Percentiles rank a stretch among this genome's conserved stretches.
Evolutionary conservation across 2,797 vertebrate genomes (phyloP).

Genomic region (Meriones psammophilus): DNA sequence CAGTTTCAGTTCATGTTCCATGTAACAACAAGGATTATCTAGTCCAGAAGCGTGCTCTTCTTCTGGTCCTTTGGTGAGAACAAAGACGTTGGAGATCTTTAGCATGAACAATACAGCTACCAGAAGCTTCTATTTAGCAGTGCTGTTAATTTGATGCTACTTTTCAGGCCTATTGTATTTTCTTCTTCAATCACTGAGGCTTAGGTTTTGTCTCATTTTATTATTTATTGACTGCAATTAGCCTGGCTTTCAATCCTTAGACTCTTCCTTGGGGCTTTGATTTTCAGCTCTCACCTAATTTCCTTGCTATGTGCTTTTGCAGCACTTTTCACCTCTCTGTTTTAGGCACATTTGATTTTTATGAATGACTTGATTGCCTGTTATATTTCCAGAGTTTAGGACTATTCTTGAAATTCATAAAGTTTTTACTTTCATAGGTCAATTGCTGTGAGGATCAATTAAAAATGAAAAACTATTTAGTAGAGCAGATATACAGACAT

Average conservation of each 20-base stretch:
- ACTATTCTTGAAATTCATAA: neutral
- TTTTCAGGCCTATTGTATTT: neutral
- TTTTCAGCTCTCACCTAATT: neutral
- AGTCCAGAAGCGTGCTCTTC: neutral
- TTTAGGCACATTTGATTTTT: constrained; percentile 31
- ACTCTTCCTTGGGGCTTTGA: neutral
- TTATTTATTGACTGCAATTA: neutral
- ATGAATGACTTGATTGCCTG: neutral
- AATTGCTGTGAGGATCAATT: neutral
- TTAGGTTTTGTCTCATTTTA: neutral
- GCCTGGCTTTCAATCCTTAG: neutral
- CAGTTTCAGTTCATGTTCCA: neutral
- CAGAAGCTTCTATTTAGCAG: neutral
- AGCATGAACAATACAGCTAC: neutral
- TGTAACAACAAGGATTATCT: neutral
- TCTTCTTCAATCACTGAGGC: neutral
- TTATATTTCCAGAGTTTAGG: constrained; percentile 10
- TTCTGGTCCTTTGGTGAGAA: neutral
- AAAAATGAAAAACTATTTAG: constrained; percentile 16
- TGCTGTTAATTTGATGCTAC: neutral
- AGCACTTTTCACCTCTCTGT: constrained; percentile 1
- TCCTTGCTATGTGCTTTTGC: neutral
- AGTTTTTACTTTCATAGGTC: neutral
- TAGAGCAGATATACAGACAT: neutral
- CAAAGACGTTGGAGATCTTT: neutral